phyloP scores from a whole-genome alignment of 2,113 vertebrate species.

The Eidolon helvum region DNA sequence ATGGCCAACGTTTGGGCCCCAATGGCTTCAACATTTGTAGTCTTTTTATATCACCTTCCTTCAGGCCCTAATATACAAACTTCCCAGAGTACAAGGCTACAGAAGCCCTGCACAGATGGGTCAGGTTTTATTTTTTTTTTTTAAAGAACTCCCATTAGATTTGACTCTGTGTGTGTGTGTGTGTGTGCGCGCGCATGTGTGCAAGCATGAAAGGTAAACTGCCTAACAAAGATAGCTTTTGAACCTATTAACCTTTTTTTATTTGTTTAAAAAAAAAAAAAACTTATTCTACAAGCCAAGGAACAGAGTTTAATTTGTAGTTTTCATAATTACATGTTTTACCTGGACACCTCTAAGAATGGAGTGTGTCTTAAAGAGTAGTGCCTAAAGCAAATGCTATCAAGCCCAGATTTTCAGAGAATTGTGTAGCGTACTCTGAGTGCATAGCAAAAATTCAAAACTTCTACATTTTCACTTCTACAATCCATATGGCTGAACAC shows the following conservation, averaged over 20 bases:
- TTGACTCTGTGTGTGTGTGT: too few species aligned
- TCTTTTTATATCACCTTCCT: background rate
- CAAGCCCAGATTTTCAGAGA: background rate
- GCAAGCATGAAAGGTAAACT: background rate
- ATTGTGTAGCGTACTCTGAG: background rate
- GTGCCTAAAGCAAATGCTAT: background rate
- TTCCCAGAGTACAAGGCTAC: background rate
- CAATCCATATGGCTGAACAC: background rate
- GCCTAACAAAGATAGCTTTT: background rate
- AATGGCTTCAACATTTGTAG: background rate
- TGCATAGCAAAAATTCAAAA: background rate
- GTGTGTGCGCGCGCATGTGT: rapidly evolving
- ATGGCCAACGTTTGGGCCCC: background rate
- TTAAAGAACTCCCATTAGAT: background rate
- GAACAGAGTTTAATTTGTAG: constrained; percentile 3
- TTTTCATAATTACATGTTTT: background rate
- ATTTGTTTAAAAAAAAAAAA: constrained; percentile 20
- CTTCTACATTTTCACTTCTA: background rate
- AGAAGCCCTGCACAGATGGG: background rate
- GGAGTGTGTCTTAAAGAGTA: constrained; percentile 1
- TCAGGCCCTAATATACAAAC: background rate
- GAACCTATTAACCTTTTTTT: background rate
- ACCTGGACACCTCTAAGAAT: background rate
- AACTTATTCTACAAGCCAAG: constrained; percentile 9
- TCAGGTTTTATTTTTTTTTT: background rate